Percentiles rank a stretch among this genome's conserved stretches.
Evolutionary conservation across 2,113 vertebrate genomes (phyloP).

Genomic region (Eolophus roseicapilla): DNA sequence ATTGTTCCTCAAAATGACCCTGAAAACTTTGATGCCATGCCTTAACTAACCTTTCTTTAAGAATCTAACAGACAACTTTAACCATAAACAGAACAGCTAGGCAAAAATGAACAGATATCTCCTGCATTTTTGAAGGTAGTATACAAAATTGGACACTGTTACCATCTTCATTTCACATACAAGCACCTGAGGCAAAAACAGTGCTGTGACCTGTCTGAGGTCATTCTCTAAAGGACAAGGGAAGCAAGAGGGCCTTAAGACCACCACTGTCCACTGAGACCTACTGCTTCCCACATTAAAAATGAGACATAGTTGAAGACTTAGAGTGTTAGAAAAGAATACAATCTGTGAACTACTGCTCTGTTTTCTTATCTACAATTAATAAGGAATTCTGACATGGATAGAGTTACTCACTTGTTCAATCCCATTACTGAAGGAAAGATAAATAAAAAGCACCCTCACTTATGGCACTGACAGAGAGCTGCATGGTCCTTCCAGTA

Average conservation of each 20-base stretch:
- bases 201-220: accelerated
- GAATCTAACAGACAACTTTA: neutral
- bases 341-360: accelerated
- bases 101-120: neutral
- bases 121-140: neutral
- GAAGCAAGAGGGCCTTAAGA: neutral
- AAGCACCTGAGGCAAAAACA: neutral
- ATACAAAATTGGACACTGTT: neutral
- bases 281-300: neutral
- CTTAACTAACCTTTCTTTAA: neutral
- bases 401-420: accelerated
- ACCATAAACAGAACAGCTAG: neutral
- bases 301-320: neutral
- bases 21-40: neutral
- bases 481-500: accelerated
- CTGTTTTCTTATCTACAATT: neutral
- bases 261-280: neutral
- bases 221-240: neutral
- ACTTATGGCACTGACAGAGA: neutral
- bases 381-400: neutral
- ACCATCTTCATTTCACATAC: neutral
- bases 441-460: neutral
- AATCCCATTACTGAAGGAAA: neutral
- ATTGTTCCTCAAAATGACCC: neutral
- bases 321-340: neutral